Evolutionary conservation across 2,888 invertebrate genomes (phyloP), one percentile per base, ranked within the genome.

Genomic region (Leucophenga montana): DNA sequence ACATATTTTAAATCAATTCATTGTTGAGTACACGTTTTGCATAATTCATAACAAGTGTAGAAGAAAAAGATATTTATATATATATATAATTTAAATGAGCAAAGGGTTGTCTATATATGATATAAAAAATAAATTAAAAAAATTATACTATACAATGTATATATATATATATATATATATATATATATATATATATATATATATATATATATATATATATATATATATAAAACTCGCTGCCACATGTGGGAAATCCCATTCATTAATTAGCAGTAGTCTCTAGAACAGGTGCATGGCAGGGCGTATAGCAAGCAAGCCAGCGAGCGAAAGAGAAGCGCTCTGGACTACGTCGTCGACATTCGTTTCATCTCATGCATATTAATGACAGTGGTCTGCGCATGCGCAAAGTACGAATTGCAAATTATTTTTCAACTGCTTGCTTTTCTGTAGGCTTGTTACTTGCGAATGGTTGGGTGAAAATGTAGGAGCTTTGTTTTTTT

Each of bases 191-290:
- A 50, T 16, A 50, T 39, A 39, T 27, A 27, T 14, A 46, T 4
- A 50, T 11, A 50, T 11, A 50, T n/a, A 27, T 27, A 27, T 4
- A 39, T 39, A 39, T 11, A 50, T 16, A 50, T 39, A 39, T 27
- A 27, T 14, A 46, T 4, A 50, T 11, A 50, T 11, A 50, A 50
- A 50, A 18, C 1, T 16, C 50, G 18, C 50, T n/a, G n/a, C 50
- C 2, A 50, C 50, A 64, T 64, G 62, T 64, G 62, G 62, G 62
- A 64, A 64, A 64, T 64, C 62, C 62, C 62, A 64, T 64, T 64
- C 46, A 61, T 61, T 44, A 61, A 61, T 61, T 61, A 61, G 27
- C 22, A 57, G n/a, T 14, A 27, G 13, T 11, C 39, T 11, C 39
- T 11, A 8, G 11, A 39, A 39, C 39, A 39, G 39, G 39, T 39